A percentile compares a stretch with the other conserved stretches of the same genome.
Evolutionary conservation across 2,797 vertebrate genomes (phyloP).

Genomic region (Tiaroga cobitis): DNA sequence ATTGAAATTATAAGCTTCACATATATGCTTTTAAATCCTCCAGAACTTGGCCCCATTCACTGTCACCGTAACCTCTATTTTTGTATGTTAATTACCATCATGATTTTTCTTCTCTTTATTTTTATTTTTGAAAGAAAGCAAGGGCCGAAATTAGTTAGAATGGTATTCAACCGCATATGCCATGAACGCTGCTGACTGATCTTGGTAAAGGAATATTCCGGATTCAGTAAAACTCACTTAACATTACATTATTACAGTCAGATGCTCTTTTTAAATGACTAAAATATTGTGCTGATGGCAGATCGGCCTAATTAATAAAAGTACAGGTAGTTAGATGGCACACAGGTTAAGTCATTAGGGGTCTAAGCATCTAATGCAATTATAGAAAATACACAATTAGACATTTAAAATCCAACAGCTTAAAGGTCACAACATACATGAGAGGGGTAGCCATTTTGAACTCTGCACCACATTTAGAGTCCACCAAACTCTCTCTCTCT

Average conservation of each 20-base stretch:
- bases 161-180: no score
- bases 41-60: not conserved
- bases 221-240: not conserved
- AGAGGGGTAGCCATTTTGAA: conserved; percentile 9
- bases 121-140: not conserved
- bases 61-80: not conserved
- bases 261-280: not conserved
- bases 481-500: not conserved
- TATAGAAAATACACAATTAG: not conserved
- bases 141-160: not conserved
- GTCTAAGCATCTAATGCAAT: not conserved
- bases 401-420: not conserved
- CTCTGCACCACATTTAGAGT: conserved; percentile 17
- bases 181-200: not conserved
- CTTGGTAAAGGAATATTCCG: not conserved
- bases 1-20: not conserved
- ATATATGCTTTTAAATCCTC: not conserved
- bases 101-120: not conserved
- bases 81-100: not conserved
- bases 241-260: not conserved
- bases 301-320: not conserved
- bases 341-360: not conserved
- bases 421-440: not conserved
- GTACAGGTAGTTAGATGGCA: not conserved
- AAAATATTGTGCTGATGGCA: not conserved